Percentiles rank a stretch among this genome's conserved stretches.
These are phyloP conservation scores for Monopis laevigella DNA, from an alignment of 2,888 invertebrate species.

Conservation along the genomic window DNA sequence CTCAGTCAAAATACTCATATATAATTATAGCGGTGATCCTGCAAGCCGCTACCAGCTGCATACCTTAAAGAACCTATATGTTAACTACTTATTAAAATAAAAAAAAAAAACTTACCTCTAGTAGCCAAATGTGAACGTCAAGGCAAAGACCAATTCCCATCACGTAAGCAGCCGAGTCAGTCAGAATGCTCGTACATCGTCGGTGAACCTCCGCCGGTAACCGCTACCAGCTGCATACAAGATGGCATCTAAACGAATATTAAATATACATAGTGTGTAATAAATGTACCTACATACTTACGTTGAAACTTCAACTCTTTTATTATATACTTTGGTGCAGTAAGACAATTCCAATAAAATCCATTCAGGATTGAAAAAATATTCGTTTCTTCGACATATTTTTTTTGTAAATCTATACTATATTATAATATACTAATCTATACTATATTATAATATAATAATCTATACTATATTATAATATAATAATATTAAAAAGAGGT, in stretches of 20 bases:
- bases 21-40: background rate
- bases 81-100: background rate
- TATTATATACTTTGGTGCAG: no score
- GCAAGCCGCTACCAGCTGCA: background rate
- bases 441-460: no score
- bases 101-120: background rate
- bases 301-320: no score
- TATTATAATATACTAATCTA: no score
- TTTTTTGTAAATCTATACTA: no score
- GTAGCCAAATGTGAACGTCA: constrained; percentile 2
- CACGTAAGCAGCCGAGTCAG: constrained; percentile 14
- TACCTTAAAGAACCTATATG: no score
- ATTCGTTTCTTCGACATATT: no score
- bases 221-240: background rate
- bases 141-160: constrained; percentile 1
- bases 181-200: constrained; percentile 9
- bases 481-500: no score
- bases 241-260: background rate
- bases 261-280: constrained; percentile 3
- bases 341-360: no score
- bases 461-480: no score
- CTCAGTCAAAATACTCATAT: constrained; percentile 11
- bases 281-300: no score
- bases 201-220: constrained; percentile 2
- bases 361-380: no score